These are phyloP conservation scores for Marmota flaviventris DNA, from an alignment of 2,113 vertebrate genomes.

Conservation along the genomic window DNA sequence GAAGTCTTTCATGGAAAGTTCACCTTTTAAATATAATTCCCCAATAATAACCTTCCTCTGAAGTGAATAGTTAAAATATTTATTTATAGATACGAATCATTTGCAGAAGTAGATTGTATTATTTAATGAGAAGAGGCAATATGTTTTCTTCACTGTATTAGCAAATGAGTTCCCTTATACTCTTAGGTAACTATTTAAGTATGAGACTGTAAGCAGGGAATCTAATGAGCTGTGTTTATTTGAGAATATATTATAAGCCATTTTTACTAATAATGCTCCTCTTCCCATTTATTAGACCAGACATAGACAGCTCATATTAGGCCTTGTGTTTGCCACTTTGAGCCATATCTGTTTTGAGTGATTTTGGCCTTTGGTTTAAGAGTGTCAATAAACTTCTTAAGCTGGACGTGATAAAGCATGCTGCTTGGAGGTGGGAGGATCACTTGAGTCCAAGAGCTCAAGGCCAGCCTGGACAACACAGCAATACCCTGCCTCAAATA, in stretches of 20 bases:
- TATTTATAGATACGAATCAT: slow-evolving; percentile 43
- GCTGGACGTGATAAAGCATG: neutral
- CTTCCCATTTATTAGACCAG: slow-evolving; percentile 13
- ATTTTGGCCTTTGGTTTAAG: slow-evolving; percentile 45
- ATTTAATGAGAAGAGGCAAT: slow-evolving; percentile 39
- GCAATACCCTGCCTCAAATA: neutral
- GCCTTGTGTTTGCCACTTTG: slow-evolving; percentile 39
- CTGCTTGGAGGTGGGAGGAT: neutral
- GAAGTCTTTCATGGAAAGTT: neutral
- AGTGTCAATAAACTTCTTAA: slow-evolving; percentile 42
- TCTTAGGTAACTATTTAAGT: neutral
- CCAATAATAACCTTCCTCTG: neutral
- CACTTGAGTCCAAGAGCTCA: neutral
- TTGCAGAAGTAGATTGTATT: slow-evolving; percentile 14
- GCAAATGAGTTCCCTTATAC: slow-evolving; percentile 20
- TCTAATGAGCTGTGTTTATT: neutral
- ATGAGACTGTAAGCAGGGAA: neutral
- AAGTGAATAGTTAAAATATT: slow-evolving; percentile 36
- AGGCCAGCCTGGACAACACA: neutral
- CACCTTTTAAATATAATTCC: neutral
- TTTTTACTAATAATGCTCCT: slow-evolving; percentile 1
- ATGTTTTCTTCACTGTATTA: slow-evolving; percentile 15
- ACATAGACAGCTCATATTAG: neutral
- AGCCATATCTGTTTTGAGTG: neutral
- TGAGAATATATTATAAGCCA: slow-evolving; percentile 17